A percentile compares a stretch with the other conserved stretches of the same genome.
These are phyloP conservation scores for Caiman crocodilus DNA, from an alignment of 2,797 vertebrate genomes.

Conservation along the genomic window DNA sequence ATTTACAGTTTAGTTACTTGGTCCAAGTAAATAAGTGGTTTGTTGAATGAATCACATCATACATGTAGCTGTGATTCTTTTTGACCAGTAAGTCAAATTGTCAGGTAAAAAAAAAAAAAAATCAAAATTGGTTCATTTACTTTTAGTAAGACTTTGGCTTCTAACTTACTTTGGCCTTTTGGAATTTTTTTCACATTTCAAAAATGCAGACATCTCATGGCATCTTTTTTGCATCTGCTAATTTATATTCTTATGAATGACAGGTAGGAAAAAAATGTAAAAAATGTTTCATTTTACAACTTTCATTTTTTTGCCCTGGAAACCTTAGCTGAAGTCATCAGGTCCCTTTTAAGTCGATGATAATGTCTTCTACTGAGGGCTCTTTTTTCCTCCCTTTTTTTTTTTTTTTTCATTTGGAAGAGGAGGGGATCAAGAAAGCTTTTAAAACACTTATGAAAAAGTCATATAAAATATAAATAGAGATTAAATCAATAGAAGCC, in stretches of 20 bases:
- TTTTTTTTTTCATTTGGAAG: neutral
- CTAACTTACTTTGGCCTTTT: rapidly evolving
- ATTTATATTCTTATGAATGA: neutral
- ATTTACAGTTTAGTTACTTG: neutral
- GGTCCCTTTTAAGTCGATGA: too few species aligned
- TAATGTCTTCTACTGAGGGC: too few species aligned
- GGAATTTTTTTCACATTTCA: neutral
- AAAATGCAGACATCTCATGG: neutral
- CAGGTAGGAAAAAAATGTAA: too few species aligned
- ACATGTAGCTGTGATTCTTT: neutral
- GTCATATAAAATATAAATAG: too few species aligned
- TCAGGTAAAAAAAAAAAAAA: neutral
- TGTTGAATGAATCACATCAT: neutral
- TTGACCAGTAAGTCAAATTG: neutral
- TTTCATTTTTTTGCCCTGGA: too few species aligned
- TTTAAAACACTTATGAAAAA: neutral
- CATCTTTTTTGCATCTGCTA: neutral
- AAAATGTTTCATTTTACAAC: too few species aligned
- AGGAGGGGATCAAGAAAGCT: too few species aligned
- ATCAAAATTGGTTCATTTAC: neutral
- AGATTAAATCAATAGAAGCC: too few species aligned
- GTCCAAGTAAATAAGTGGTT: neutral
- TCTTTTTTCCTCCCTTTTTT: rapidly evolving
- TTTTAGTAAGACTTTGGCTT: neutral
- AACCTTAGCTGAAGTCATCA: too few species aligned